Evolutionary conservation across 2,113 vertebrate species (phyloP).

Genomic region (Chionis minor): DNA sequence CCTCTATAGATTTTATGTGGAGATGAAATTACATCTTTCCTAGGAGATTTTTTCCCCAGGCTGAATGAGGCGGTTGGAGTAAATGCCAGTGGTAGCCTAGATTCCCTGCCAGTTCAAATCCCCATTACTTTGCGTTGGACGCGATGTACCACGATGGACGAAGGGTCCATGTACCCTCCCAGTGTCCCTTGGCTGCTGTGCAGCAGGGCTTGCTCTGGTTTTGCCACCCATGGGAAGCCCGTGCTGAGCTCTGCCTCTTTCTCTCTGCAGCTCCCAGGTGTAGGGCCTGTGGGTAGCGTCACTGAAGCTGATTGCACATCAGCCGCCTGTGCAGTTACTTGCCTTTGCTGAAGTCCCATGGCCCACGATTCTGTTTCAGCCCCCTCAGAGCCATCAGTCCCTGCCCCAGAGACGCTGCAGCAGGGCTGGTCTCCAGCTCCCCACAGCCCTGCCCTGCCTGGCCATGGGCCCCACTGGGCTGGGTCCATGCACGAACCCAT

Average conservation of each 20-base stretch:
- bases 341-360: too few relatives aligned
- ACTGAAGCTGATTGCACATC: not conserved
- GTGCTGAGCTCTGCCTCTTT: not conserved
- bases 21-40: not conserved
- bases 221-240: fast-evolving
- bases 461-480: not conserved
- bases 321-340: not conserved
- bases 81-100: not conserved
- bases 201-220: not conserved
- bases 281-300: not conserved
- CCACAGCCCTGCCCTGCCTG: not conserved
- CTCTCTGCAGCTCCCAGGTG: too few relatives aligned
- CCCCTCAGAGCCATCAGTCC: not conserved
- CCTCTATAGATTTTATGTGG: not conserved
- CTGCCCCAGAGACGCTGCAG: fast-evolving
- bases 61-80: not conserved
- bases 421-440: not conserved
- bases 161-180: fast-evolving
- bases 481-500: fast-evolving
- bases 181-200: not conserved
- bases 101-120: not conserved
- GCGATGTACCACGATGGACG: fast-evolving
- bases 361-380: not conserved
- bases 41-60: not conserved
- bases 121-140: not conserved